Conservation (phyloP, 2,888 invertebrate species). For the Colletes collaris region DNA sequence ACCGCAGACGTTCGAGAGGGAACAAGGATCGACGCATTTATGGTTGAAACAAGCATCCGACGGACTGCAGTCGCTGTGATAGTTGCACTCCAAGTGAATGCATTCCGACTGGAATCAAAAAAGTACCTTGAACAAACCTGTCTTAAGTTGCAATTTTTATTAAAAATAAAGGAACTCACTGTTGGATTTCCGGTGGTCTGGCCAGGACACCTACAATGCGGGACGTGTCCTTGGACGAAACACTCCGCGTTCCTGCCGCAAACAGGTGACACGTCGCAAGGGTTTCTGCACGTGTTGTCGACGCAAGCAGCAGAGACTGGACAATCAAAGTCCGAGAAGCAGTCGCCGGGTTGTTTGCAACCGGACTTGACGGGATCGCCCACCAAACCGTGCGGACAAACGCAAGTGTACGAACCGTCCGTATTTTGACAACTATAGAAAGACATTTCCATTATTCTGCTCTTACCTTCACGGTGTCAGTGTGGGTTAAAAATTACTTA, state of each 20-base stretch:
- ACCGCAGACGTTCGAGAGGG: conserved; percentile 92
- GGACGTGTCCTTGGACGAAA: conserved; percentile 87
- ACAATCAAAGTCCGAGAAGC: conserved; percentile 91
- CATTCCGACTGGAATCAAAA: conserved; percentile 85
- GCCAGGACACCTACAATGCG: conserved; percentile 90
- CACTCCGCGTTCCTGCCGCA: conserved; percentile 93
- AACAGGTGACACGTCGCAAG: conserved; percentile 87
- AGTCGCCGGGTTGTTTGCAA: conserved; percentile 93
- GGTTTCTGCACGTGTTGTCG: conserved; percentile 90
- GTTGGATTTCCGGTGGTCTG: conserved; percentile 91
- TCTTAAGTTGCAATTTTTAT: too few relatives aligned
- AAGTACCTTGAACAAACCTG: background rate
- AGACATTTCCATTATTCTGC: background rate
- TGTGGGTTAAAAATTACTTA: conserved; percentile 75
- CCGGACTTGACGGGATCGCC: conserved; percentile 90
- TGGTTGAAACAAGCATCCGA: conserved; percentile 91
- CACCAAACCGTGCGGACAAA: conserved; percentile 91
- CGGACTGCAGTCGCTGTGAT: conserved; percentile 89
- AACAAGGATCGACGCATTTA: conserved; percentile 92
- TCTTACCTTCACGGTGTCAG: background rate
- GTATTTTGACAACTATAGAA: conserved; percentile 88
- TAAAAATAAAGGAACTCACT: conserved; percentile 63
- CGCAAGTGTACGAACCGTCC: conserved; percentile 90
- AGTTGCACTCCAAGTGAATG: conserved; percentile 89
- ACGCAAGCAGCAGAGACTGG: conserved; percentile 90